Evolutionary conservation across 2,113 vertebrate species (phyloP), one percentile per base, ranked within the genome.

Genomic region (Phyllopteryx taeniolatus): DNA sequence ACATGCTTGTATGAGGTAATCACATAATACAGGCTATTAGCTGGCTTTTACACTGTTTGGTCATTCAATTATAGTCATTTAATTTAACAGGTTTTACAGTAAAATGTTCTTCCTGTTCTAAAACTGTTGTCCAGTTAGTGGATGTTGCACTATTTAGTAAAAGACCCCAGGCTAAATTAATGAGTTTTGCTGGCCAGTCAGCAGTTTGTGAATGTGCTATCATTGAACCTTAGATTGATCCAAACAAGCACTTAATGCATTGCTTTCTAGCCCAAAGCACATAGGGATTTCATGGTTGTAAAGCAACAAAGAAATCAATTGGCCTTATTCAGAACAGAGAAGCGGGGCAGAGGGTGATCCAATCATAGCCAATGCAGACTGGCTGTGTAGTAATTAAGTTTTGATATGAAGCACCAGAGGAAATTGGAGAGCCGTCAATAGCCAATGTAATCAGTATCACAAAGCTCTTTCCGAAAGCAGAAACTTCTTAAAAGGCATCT

Each of bases 201-300:
- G 92, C 91, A 92, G 75, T 90, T 89, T 80, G 83, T 47, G 74
- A 93, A 91, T 92, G 85, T 90, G 89, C 89, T 87, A 91, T 91
- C 86, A 82, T 81, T 88, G 90, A 90, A 92, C 87, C 88, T 91
- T 92, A 88, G 79, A 93, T 92, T 91, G 91, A 92, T 91, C 89
- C 88, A 92, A 92, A 93, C 89, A 91, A 92, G 88, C 91, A 88
- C 89, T 91, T 93, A 91, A 92, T 91, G 86, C 85, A 90, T 92
- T 92, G 84, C 85, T 84, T 87, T 88, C 85, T 82, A 75, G 68
- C 86, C 79, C 14, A 68, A 81, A 78, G 87, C 76, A 33, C 75
- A 83, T 31, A 14, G 75, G 75, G 76, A 79, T 82, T 74, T 67
- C 53, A 76, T 61, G 73, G 73, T 81, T 72, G 73, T 70, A 35